phyloP scores from a whole-genome alignment of 2,113 vertebrate species.

The Crotalus tigris region DNA sequence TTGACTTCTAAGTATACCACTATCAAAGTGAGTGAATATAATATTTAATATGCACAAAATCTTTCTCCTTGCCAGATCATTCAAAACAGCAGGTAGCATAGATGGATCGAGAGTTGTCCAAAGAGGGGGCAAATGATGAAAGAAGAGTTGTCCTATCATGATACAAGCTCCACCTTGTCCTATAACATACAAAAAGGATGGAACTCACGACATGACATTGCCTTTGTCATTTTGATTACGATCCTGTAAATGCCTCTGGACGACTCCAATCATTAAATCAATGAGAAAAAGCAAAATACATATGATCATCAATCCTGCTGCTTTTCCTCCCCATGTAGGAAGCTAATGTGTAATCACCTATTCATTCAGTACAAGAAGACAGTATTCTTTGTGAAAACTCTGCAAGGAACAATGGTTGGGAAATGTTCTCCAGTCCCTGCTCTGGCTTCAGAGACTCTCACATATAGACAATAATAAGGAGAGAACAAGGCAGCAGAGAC shows the following conservation, averaged over 20 bases:
- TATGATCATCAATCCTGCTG: not conserved
- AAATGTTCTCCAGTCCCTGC: not conserved
- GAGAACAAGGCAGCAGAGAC: slow-evolving; percentile 16
- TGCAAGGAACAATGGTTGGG: not conserved
- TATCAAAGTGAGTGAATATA: not conserved
- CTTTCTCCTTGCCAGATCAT: not conserved
- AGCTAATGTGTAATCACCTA: not conserved
- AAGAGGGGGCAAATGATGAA: not conserved
- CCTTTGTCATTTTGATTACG: not conserved
- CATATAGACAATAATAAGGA: slow-evolving; percentile 11
- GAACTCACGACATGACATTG: not conserved
- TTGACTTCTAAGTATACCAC: not conserved
- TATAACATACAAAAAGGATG: not conserved
- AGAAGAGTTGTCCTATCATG: not conserved
- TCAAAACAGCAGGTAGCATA: not conserved
- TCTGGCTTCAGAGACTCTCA: not conserved
- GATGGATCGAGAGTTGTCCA: not conserved
- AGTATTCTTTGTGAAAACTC: not conserved
- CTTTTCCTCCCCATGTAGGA: not conserved
- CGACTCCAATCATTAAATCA: not conserved
- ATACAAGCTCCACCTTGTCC: not conserved
- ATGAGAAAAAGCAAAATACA: not conserved
- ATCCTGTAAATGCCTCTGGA: not conserved
- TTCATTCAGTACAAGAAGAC: not conserved
- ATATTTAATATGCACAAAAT: not conserved